These are phyloP conservation scores for Muntiacus reevesi DNA, from an alignment of 2,113 vertebrate species.

Conservation along the genomic window DNA sequence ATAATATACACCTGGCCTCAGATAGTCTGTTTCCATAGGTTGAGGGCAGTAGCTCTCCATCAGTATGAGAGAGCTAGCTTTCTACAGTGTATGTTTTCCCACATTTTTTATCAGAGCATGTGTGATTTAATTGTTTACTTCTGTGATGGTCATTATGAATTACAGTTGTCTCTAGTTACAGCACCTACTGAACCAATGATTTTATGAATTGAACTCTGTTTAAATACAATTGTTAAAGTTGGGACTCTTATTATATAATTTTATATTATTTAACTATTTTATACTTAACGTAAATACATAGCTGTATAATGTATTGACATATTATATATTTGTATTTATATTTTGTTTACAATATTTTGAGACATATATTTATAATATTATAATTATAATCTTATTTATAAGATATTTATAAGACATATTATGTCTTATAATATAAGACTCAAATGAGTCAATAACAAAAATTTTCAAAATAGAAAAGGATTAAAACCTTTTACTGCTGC, in stretches of 20 bases:
- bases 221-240: not conserved
- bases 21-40: not conserved
- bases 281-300: not conserved
- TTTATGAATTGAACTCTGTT: not conserved
- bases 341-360: not conserved
- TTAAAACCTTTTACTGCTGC: not conserved
- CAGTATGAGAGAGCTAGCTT: not conserved
- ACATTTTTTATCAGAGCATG: not conserved
- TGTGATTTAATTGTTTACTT: not conserved
- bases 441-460: not conserved
- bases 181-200: not conserved
- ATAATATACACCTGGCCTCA: rapidly evolving
- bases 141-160: not conserved
- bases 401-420: not conserved
- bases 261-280: not conserved
- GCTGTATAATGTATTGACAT: not conserved
- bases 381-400: not conserved
- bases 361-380: not conserved
- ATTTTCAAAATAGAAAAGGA: not conserved
- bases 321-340: not conserved
- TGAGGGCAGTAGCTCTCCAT: not conserved
- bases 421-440: not conserved
- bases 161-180: not conserved
- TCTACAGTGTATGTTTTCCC: not conserved
- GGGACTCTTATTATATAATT: not conserved